Base-by-base conservation (phyloP, 2,888 invertebrate genomes). In the Lepidonotus clava region DNA sequence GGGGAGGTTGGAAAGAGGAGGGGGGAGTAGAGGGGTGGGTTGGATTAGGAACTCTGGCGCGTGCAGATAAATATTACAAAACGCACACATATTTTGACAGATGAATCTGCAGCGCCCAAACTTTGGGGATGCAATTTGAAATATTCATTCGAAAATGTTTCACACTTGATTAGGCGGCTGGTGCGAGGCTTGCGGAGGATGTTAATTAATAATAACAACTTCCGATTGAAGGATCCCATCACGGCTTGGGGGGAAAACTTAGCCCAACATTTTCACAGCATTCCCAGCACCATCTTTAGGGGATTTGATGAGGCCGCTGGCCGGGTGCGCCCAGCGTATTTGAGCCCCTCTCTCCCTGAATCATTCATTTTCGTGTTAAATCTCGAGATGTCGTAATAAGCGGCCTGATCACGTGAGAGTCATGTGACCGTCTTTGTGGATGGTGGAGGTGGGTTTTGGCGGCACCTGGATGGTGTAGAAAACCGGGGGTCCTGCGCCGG, bases 161-260 rank as follows among this genome's bases (percentile, higher is more conserved):
- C 80, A 80, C 80, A 80, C 80, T 80, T 80, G 80, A 80, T 80
- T 80, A 80, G 46, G 80, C 34, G 41, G 28, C 80, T 32, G 51
- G 80, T 46, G 80, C 41, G 80, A 41, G 24, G 46, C 41, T 28
- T 24, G 80, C 80, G 80, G 34, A 34, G 80, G n/a, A 24, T 32
- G 46, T 80, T 80, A 80, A 80, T 80, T 80, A 80, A 80, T 80
- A 80, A 80, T 80, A 80, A 80, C 80, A 80, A 80, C 80, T 80
- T 80, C 80, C 80, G 80, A 80, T 46, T 80, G 46, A 80, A 21
- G 80, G 46, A 51, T 46, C 80, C 71, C 41, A 80, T 41, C 80
- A 80, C 11, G 36, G 46, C 11, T 51, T 51, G n/a, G 5, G 28
- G 18, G 24, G n/a, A 80, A 41, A 80, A 80, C 80, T 80, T 80